Conservation (phyloP, 2,113 vertebrate species). For the Tenebrosternarchus preto region DNA sequence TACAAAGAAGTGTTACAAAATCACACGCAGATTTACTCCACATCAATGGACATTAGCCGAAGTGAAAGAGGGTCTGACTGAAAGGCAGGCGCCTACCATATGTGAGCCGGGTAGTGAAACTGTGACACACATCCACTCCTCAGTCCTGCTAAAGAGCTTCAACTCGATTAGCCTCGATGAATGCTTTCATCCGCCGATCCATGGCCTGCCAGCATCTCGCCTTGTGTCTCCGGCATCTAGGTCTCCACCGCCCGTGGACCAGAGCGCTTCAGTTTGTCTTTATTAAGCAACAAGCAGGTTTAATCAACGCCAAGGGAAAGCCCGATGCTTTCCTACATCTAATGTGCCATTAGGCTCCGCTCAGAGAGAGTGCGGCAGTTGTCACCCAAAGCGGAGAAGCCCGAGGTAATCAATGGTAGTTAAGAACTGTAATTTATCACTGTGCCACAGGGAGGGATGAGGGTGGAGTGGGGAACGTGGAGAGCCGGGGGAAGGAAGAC, state of each 20-base stretch:
- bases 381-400: constrained; percentile 87
- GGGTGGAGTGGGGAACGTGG: constrained; percentile 73
- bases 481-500: constrained; percentile 59
- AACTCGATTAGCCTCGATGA: constrained; percentile 37
- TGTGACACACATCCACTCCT: constrained; percentile 6
- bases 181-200: constrained; percentile 10
- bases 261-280: constrained; percentile 78
- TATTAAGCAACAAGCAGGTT: constrained; percentile 79
- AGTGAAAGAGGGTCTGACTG: not conserved
- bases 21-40: not conserved
- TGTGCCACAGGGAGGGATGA: constrained; percentile 86
- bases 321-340: constrained; percentile 77
- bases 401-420: constrained; percentile 95
- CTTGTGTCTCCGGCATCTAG: constrained; percentile 54
- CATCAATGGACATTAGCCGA: too few species aligned
- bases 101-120: not conserved
- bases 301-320: constrained; percentile 74
- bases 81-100: not conserved
- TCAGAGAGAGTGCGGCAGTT: constrained; percentile 90
- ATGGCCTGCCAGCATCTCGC: constrained; percentile 48
- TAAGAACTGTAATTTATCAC: constrained; percentile 99
- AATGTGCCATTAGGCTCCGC: constrained; percentile 89
- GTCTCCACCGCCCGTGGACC: constrained; percentile 62
- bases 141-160: constrained; percentile 15
- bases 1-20: too few species aligned